Base-by-base conservation (phyloP, 2,888 invertebrate genomes). In the Choristoneura rosaceana region DNA sequence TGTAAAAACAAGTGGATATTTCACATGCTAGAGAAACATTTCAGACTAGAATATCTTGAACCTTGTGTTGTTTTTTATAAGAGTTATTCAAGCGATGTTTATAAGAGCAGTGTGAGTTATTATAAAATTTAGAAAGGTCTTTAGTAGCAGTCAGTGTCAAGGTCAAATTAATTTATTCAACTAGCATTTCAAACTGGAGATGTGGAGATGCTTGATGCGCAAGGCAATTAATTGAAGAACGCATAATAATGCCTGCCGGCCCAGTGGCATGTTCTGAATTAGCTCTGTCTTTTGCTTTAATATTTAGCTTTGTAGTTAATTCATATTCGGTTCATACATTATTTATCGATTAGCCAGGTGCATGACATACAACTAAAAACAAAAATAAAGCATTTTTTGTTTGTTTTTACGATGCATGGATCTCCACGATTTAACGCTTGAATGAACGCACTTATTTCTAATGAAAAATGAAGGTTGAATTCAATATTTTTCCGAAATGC, bases 71-170 rank as follows among this genome's bases (percentile, higher is more conserved):
- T 17, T 34, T 34, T 7, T 12, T 12, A 38, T 58, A 55, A 63
- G 55, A 45, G 10, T 58, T 45, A 15, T 63, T 63, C 4, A 66
- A 62, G 50, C 38, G 38, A 17, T 5, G n/a, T n/a, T 43, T 52
- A 8, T 3, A 17, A 34, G 47, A 38, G 12, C 52, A 41, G 9
- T 52, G 15, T 33, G 59, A 38, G 65, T 33, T 60, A 70, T 70
- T 70, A 64, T 70, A 50, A 70, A 65, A 60, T 66, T 70, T 70
- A 66, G 70, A 70, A 70, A 66, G 70, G 60, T 60, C 58, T 38
- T 59, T 59, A 52, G 60, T 38, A 52, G 25, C 65, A 64, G 47
- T 43, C 70, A 70, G 52, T 70, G 70, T 65, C 70, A 70, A 66
- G 70, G 70, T 70, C 52, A 70, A 66, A 61, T 52, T 59, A 60